These are phyloP conservation scores for Leptopilina boulardi DNA, from an alignment of 1,140 invertebrate species.

Conservation along the genomic window DNA sequence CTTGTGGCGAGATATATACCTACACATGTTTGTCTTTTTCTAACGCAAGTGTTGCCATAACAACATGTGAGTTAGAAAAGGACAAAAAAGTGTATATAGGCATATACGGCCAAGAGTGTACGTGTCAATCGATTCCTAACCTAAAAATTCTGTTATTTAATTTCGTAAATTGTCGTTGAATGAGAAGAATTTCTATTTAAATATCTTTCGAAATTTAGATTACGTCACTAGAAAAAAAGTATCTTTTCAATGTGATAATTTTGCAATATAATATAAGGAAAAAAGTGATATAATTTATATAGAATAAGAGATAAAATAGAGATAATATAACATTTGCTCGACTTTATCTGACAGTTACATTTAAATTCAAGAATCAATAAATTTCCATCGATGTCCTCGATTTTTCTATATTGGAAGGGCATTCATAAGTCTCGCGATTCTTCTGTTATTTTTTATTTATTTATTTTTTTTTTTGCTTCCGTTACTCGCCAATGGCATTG, in stretches of 20 bases:
- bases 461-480: constrained; percentile 16
- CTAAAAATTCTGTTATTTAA: no score
- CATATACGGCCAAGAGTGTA: no score
- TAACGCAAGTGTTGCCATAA: no score
- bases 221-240: no score
- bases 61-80: no score
- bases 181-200: no score
- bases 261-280: not conserved
- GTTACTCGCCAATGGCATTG: constrained; percentile 19
- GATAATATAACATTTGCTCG: not conserved
- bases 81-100: no score
- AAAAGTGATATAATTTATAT: not conserved
- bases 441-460: not conserved
- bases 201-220: no score
- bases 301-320: not conserved
- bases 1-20: no score
- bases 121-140: no score
- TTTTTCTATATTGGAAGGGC: constrained; percentile 17
- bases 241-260: not conserved
- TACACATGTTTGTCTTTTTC: no score
- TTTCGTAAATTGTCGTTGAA: no score
- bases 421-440: constrained; percentile 16
- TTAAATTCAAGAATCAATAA: constrained; percentile 21
- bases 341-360: not conserved
- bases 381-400: constrained; percentile 23